phyloP scores from a whole-genome alignment of 2,888 invertebrate species.

The Oscheius sp. region DNA sequence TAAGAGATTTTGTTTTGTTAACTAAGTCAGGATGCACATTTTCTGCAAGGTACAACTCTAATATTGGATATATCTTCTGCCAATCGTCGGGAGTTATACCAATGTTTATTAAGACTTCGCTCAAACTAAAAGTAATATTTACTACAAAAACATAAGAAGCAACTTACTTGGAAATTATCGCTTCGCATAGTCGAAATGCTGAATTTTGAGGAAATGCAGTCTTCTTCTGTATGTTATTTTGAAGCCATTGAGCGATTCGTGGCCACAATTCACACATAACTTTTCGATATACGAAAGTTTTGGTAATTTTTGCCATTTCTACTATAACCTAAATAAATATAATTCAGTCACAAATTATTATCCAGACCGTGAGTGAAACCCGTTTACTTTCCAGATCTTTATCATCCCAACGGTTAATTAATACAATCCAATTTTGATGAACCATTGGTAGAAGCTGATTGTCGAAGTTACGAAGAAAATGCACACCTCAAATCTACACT shows the following conservation, averaged over 20 bases:
- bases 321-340: conserved; percentile 40
- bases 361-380: conserved; percentile 38
- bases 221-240: conserved; percentile 11
- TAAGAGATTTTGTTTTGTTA: not conserved
- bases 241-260: conserved; percentile 37
- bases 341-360: not conserved
- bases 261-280: conserved; percentile 59
- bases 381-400: conserved; percentile 40
- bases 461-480: conserved; percentile 49
- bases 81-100: conserved; percentile 3
- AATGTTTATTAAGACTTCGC: conserved; percentile 7
- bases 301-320: conserved; percentile 56
- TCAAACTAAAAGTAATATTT: not conserved
- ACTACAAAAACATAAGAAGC: not conserved
- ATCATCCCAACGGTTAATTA: conserved; percentile 47
- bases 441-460: conserved; percentile 68
- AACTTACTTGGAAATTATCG: conserved; percentile 23
- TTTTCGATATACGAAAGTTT: conserved; percentile 59
- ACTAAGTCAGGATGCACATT: not conserved
- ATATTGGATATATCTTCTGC: not conserved
- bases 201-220: conserved; percentile 19
- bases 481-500: conserved; percentile 25
- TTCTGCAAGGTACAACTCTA: not conserved
- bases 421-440: conserved; percentile 66
- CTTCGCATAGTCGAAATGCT: conserved; percentile 13